Base-by-base conservation (phyloP, 2,888 invertebrate genomes). In the Apeira syringaria region DNA sequence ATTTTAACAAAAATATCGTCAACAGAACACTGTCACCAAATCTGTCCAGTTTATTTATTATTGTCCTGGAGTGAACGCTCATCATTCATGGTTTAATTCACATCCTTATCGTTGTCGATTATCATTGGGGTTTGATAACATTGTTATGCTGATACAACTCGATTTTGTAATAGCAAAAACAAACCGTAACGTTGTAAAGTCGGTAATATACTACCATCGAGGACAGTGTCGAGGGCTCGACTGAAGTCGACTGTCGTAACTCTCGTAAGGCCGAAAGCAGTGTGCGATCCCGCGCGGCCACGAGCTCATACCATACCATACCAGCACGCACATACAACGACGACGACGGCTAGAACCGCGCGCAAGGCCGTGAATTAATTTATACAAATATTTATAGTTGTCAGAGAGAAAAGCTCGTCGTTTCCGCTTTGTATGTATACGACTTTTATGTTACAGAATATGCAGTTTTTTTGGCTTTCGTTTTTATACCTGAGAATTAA, bases 1-100 rank as follows among this genome's bases (percentile, higher is more conserved):
- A 90, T 90, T 86, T 89, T 90, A 77, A 79, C 73, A 64, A 74
- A 77, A 76, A 79, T 80, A 76, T 80, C 62, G 63, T 53, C 60
- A 58, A 59, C 59, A 62, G 59, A 65, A 55, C 45, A 66, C 69
- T 70, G 75, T 68, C 77, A 72, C 75, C 63, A 64, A 67, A 61
- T 62, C 50, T 54, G 59, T 68, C 53, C 59, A 68, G 60, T 68
- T 57, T 59, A 49, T 59, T 58, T 56, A 50, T 42, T 42, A 49
- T 48, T 50, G 57, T 43, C 46, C 46, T 51, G 53, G 56, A 51
- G 46, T 54, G 53, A 50, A 56, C 57, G 65, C 52, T 58, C 61
- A 68, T 64, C 44, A 43, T 56, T 55, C 61, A 37, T 60, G 56
- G 42, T 57, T 53, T 56, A 27, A 45, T 59, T 76, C 67, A 77